Base-by-base conservation (phyloP, 2,888 invertebrate genomes). In the Drosophila atripex region DNA sequence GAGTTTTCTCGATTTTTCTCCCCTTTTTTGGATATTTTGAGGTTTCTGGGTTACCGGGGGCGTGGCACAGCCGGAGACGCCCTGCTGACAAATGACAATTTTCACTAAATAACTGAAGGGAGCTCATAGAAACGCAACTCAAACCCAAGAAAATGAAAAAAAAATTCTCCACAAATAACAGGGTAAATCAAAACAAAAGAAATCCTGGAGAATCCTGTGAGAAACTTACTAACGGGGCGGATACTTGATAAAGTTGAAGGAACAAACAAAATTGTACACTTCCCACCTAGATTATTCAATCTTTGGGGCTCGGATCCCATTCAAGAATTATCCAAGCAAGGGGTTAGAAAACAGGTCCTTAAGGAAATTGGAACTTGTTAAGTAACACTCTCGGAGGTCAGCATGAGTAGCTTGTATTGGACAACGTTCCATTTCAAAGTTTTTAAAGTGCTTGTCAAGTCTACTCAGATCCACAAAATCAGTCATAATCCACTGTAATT, bases 71-170 rank as follows among this genome's bases (percentile, higher is more conserved):
- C 16, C 16, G 39, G 39, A 16, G 39, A 41, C 39, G 39, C 39
- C 39, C 56, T 66, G 11, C 43, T 84, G 73, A 78, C 68, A 77
- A 82, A 80, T 80, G 78, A 77, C 68, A 71, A 71, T 69, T 73
- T 75, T 59, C 38, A 55, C 61, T 45, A 63, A 60, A 70, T 54
- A 66, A 51, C 65, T 57, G 51, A 45, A 16, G 16, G 21, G 50
- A 66, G 23, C 64, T 49, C 54, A 18, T 39, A 63, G 56, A 69
- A 61, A 39, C 25, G 50, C 50, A 39, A 49, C 53, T 41, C 32
- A 61, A 71, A 59, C 47, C 45, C 35, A 30, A 28, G 28, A 23
- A 66, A 45, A 39, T 45, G 55, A 39, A 41, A 21, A 12, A 12
- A 35, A 49, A 51, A 54, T 45, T 45, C 68, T 28, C 53, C 60